Base-by-base conservation (phyloP, 1,140 invertebrate genomes). In the Frieseomelitta varia region DNA sequence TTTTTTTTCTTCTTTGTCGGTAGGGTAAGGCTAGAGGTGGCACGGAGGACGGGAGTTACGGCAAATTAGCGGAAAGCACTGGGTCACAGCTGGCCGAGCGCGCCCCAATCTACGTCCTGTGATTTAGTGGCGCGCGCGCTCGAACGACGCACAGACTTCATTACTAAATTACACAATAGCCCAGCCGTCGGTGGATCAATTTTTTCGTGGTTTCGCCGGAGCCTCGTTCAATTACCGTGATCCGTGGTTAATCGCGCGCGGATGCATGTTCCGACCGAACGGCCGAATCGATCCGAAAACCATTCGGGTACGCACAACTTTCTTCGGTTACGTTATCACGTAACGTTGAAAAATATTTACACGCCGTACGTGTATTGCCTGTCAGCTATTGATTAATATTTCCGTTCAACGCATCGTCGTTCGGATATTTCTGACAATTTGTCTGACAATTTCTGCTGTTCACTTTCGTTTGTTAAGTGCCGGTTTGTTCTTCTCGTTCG, bases 131-230 rank as follows among this genome's bases (percentile, higher is more conserved):
- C 87, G 88, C 68, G 39, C 39, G 79, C 81, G 90, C 90, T 85
- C 76, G 86, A 88, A 91, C 91, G 88, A 90, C 88, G 89, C 88
- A 90, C 91, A 86, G 90, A 85, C 90, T 92, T 93, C 93, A 93
- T 93, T 93, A 93, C 91, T 91, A 93, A 93, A 93, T 92, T 93
- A 92, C 91, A 91, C 91, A 86, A 90, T 88, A 86, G 86, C 75
- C 89, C 81, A 72, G 81, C 88, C 85, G 86, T 86, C 83, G 85
- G 79, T 79, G 88, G 71, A 90, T 91, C 90, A 90, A 91, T 92
- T 90, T 90, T 91, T 82, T 87, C 67, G 24, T 72, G 39, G 47
- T 81, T 65, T 80, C 83, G 53, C 47, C 85, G 58, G 73, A 51
- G 78, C 74, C 68, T 81, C 81, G 80, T 77, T 79, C 87, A 65